Percentiles rank a stretch among this genome's conserved stretches.
phyloP scores from a whole-genome alignment of 2,113 vertebrate species.

The western clawed frog (Xenopus tropicalis) region DNA sequence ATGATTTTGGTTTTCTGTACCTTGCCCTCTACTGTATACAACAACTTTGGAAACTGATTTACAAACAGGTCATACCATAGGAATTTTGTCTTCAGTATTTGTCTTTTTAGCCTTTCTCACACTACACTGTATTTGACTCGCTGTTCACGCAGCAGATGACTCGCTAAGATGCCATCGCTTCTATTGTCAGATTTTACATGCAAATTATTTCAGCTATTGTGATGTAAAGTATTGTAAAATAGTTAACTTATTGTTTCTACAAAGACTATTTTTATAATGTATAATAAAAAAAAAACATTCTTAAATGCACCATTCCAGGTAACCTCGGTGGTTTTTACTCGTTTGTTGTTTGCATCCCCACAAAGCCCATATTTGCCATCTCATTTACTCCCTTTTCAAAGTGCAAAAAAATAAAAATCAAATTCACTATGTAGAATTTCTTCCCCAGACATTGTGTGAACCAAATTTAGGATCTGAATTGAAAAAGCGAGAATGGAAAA shows the following conservation, averaged over 20 bases:
- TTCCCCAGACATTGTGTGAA: too few species aligned
- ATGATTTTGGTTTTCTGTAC: too few species aligned
- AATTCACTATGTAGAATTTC: too few species aligned
- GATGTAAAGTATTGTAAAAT: slow-evolving; percentile 63
- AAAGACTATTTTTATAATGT: slow-evolving; percentile 79
- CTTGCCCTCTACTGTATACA: too few species aligned
- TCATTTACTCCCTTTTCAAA: too few species aligned
- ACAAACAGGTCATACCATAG: background rate
- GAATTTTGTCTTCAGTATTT: background rate
- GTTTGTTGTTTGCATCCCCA: too few species aligned
- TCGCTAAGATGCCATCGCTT: slow-evolving; percentile 16
- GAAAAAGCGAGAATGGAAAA: too few species aligned
- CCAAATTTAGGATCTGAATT: too few species aligned
- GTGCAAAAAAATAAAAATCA: too few species aligned
- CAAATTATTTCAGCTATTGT: slow-evolving; percentile 27
- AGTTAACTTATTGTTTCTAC: slow-evolving; percentile 79
- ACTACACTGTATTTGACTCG: background rate
- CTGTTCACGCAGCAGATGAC: background rate
- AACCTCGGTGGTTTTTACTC: background rate
- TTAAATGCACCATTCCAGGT: slow-evolving; percentile 36
- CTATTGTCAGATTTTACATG: background rate
- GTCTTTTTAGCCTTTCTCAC: background rate
- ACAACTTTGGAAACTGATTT: too few species aligned
- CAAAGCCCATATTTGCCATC: too few species aligned
- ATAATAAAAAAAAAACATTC: slow-evolving; percentile 62